Conservation (phyloP, 1,140 invertebrate species). For the Leptopilina boulardi region DNA sequence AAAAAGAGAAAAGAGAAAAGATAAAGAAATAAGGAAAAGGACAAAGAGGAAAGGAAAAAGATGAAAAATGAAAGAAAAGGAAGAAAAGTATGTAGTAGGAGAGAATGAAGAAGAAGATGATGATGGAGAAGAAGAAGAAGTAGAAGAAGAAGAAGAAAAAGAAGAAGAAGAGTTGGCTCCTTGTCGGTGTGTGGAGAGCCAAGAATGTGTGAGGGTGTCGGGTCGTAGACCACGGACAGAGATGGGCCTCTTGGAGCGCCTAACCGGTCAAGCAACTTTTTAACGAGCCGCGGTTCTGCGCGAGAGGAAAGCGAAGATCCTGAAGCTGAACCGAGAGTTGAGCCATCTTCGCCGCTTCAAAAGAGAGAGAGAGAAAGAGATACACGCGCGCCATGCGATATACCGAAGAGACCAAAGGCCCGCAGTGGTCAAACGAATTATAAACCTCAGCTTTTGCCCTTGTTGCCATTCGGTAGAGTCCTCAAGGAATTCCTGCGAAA, state of each 20-base stretch:
- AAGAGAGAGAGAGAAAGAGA: slow-evolving; percentile 46
- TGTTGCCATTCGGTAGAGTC: slow-evolving; percentile 19
- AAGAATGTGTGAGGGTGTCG: slow-evolving; percentile 70
- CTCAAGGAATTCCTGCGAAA: slow-evolving; percentile 15
- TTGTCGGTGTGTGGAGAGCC: slow-evolving; percentile 49
- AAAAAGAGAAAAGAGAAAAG: slow-evolving; percentile 22
- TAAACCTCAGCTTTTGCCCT: slow-evolving; percentile 27
- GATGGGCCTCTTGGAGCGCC: slow-evolving; percentile 67
- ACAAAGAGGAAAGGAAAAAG: slow-evolving; percentile 36
- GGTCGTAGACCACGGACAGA: slow-evolving; percentile 75
- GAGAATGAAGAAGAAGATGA: slow-evolving; percentile 8
- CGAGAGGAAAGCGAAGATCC: slow-evolving; percentile 50
- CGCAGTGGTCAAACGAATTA: slow-evolving; percentile 31
- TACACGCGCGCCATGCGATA: slow-evolving; percentile 49
- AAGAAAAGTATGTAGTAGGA: slow-evolving; percentile 19
- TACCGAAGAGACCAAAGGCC: slow-evolving; percentile 44
- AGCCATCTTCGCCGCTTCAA: slow-evolving; percentile 48
- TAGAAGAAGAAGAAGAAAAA: slow-evolving; percentile 14
- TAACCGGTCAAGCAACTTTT: slow-evolving; percentile 76
- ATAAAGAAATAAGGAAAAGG: slow-evolving; percentile 33
- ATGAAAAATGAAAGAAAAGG: slow-evolving; percentile 37
- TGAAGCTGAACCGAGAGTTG: slow-evolving; percentile 36
- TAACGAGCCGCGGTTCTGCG: slow-evolving; percentile 73
- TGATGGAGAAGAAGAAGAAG: slow-evolving; percentile 22
- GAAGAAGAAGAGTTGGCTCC: slow-evolving; percentile 34